These are phyloP conservation scores for Suillia variegata DNA, from an alignment of 2,888 invertebrate species.

Conservation along the genomic window DNA sequence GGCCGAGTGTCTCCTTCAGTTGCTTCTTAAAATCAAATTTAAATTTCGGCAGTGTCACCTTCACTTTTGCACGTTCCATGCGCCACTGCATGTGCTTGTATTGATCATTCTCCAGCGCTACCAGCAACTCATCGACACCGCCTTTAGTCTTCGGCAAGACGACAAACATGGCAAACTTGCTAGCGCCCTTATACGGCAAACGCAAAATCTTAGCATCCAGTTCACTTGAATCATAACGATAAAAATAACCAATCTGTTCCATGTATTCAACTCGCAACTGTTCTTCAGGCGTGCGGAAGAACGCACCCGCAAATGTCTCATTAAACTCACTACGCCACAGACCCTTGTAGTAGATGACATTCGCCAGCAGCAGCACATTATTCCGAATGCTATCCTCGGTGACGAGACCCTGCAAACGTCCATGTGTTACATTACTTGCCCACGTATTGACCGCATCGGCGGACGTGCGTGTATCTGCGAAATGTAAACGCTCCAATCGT, in stretches of 20 bases:
- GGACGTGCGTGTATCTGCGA: conserved; percentile 65
- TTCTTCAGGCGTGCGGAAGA: conserved; percentile 65
- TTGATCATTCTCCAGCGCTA: conserved; percentile 64
- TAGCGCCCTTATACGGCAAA: conserved; percentile 75
- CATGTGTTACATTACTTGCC: conserved; percentile 77
- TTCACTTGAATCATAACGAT: conserved; percentile 67
- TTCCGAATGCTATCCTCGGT: conserved; percentile 67
- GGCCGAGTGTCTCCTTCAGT: conserved; percentile 63
- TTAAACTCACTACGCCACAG: conserved; percentile 72
- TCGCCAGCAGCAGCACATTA: conserved; percentile 72
- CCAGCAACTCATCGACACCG: conserved; percentile 68
- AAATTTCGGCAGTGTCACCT: conserved; percentile 75
- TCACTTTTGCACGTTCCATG: conserved; percentile 67
- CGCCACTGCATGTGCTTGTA: conserved; percentile 66
- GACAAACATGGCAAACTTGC: conserved; percentile 75
- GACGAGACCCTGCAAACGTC: conserved; percentile 73
- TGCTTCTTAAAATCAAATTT: conserved; percentile 73
- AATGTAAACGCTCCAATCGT: conserved; percentile 69
- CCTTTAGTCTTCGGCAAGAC: conserved; percentile 70
- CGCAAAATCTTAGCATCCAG: conserved; percentile 74
- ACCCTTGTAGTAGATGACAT: conserved; percentile 82
- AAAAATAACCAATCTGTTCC: conserved; percentile 71
- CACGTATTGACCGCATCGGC: conserved; percentile 76
- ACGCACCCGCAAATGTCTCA: conserved; percentile 66
- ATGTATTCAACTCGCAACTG: conserved; percentile 69